A percentile compares a stretch with the other conserved stretches of the same genome.
Evolutionary conservation across 2,888 invertebrate species (phyloP).

Genomic region (Oconnorella tubifera): DNA sequence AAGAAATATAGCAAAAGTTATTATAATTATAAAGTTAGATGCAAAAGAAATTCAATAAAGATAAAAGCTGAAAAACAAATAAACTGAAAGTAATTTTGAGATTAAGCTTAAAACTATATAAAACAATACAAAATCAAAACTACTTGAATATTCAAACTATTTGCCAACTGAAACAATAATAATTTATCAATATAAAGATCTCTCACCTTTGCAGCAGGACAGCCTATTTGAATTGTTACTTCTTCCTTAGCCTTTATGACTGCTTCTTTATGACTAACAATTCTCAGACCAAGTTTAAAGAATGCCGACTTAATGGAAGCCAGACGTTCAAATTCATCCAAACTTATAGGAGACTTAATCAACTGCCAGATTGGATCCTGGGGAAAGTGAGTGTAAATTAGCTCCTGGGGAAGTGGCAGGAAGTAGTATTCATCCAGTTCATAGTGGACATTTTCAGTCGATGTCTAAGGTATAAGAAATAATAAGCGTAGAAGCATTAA

Average conservation of each 20-base stretch:
- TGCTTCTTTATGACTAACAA: conserved; percentile 53
- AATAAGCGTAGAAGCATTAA: no score
- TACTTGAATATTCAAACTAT: neutral
- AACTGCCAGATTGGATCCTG: conserved; percentile 55
- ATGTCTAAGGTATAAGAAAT: no score
- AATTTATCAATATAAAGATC: neutral
- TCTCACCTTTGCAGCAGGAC: conserved; percentile 43
- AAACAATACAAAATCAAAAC: neutral
- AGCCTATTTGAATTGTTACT: conserved; percentile 50
- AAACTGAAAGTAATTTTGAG: no score
- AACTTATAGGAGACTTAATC: conserved; percentile 45
- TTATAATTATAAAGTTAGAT: neutral
- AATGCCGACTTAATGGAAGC: conserved; percentile 57
- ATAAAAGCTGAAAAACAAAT: no score
- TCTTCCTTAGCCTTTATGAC: conserved; percentile 52
- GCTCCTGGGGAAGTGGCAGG: conserved; percentile 54
- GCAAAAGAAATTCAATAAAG: neutral
- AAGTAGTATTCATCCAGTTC: conserved; percentile 56
- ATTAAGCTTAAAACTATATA: conserved; percentile 6
- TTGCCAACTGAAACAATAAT: neutral
- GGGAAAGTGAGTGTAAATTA: conserved; percentile 50
- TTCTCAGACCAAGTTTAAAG: conserved; percentile 55
- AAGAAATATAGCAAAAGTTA: no score
- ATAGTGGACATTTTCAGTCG: conserved; percentile 51
- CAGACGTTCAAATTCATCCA: conserved; percentile 55